phyloP scores from a whole-genome alignment of 2,888 invertebrate species.

The Nudaria mundana region DNA sequence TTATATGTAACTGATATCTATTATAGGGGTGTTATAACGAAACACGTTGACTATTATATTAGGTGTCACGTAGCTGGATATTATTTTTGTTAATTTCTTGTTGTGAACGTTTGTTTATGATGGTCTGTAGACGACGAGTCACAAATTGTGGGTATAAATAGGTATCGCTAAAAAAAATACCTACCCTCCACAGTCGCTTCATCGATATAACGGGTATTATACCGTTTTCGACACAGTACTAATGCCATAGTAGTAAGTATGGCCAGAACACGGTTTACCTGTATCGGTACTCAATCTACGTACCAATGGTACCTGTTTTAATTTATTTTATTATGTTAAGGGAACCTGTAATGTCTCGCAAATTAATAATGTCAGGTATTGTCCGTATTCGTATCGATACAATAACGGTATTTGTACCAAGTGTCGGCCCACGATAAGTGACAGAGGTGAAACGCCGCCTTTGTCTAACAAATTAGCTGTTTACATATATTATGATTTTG shows the following conservation, averaged over 20 bases:
- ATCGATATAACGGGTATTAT: not conserved
- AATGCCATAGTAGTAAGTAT: no score
- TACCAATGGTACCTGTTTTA: no score
- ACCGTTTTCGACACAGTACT: no score
- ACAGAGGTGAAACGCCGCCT: no score
- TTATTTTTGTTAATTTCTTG: slow-evolving; percentile 26
- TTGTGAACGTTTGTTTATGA: slow-evolving; percentile 21
- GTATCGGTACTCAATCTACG: no score
- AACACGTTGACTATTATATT: slow-evolving; percentile 53
- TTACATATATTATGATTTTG: not conserved
- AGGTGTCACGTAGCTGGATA: slow-evolving; percentile 34
- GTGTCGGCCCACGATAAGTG: no score
- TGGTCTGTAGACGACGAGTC: not conserved
- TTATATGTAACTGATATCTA: slow-evolving; percentile 48
- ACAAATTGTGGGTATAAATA: not conserved
- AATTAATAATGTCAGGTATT: no score
- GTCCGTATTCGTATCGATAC: no score
- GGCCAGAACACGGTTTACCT: no score
- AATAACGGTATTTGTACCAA: no score
- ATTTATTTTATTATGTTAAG: no score
- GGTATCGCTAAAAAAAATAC: not conserved
- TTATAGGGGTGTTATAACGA: slow-evolving; percentile 38
- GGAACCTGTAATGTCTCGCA: no score
- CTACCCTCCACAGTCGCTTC: not conserved
- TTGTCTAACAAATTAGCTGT: not conserved